Percentiles rank a stretch among this genome's conserved stretches.
Conservation (phyloP, 2,797 vertebrate species). For the Notoglanidium macrostoma region DNA sequence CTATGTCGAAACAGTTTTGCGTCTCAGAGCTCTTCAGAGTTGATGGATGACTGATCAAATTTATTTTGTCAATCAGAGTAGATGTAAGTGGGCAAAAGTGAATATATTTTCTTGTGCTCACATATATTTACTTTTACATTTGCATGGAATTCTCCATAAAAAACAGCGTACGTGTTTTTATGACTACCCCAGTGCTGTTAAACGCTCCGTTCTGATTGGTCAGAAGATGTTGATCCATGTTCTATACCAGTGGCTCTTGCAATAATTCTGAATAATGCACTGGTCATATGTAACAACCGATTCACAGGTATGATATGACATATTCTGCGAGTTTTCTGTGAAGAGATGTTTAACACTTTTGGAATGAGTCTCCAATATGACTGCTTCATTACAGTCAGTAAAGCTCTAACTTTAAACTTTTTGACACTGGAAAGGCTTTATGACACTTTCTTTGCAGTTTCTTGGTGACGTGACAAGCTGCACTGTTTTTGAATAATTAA, state of each 20-base stretch:
- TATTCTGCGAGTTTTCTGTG: no score
- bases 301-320: not conserved
- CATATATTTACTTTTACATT: not conserved
- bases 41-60: not conserved
- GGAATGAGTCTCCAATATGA: no score
- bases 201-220: not conserved
- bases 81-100: not conserved
- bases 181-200: not conserved
- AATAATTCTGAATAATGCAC: not conserved
- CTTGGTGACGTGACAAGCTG: not conserved
- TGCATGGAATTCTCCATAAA: not conserved
- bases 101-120: not conserved
- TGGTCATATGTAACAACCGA: not conserved
- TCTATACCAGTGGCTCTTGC: not conserved
- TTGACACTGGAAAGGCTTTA: not conserved
- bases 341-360: no score
- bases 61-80: not conserved
- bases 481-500: no score
- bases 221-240: not conserved
- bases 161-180: not conserved
- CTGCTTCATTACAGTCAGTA: no score
- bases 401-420: not conserved
- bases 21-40: not conserved
- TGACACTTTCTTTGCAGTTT: not conserved
- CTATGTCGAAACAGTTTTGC: not conserved